phyloP scores from a whole-genome alignment of 2,888 invertebrate genomes.

The Syrphus vitripennis region DNA sequence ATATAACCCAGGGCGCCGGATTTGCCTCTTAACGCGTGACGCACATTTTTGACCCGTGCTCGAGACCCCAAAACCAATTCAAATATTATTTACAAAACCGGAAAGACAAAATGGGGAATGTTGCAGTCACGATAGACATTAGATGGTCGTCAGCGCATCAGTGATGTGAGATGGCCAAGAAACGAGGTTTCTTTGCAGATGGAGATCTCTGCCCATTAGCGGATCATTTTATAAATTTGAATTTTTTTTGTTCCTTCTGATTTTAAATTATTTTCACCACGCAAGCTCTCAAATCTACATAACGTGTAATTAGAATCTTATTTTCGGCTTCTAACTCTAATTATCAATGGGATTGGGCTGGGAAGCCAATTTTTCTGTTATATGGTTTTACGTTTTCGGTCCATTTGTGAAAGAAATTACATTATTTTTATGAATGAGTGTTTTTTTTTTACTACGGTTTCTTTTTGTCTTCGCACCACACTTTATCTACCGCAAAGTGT shows the following conservation, averaged over 20 bases:
- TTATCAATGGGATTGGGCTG: conserved; percentile 46
- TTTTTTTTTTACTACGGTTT: conserved; percentile 5
- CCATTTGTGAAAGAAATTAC: conserved; percentile 35
- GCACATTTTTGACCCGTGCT: conserved; percentile 68
- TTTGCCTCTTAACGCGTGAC: conserved; percentile 47
- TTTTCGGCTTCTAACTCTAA: conserved; percentile 40
- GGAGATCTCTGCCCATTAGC: conserved; percentile 60
- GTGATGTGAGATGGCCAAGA: neutral
- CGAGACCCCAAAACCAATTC: conserved; percentile 49
- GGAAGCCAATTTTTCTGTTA: neutral
- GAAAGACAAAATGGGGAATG: conserved; percentile 62
- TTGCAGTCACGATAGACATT: conserved; percentile 68
- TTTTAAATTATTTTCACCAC: conserved; percentile 55
- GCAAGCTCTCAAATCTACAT: conserved; percentile 67
- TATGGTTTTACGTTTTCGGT: neutral
- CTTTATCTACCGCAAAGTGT: conserved; percentile 46
- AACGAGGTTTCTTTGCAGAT: conserved; percentile 45
- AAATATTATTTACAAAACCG: conserved; percentile 68
- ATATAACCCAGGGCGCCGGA: conserved; percentile 43
- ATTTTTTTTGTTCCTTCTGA: neutral
- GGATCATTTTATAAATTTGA: conserved; percentile 64
- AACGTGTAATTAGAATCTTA: conserved; percentile 64
- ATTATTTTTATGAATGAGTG: conserved; percentile 51
- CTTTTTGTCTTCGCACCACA: neutral
- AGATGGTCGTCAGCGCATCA: neutral